Evolutionary conservation across 2,888 invertebrate genomes (phyloP), one percentile per base, ranked within the genome.

Genomic region (Drosophila incognita): DNA sequence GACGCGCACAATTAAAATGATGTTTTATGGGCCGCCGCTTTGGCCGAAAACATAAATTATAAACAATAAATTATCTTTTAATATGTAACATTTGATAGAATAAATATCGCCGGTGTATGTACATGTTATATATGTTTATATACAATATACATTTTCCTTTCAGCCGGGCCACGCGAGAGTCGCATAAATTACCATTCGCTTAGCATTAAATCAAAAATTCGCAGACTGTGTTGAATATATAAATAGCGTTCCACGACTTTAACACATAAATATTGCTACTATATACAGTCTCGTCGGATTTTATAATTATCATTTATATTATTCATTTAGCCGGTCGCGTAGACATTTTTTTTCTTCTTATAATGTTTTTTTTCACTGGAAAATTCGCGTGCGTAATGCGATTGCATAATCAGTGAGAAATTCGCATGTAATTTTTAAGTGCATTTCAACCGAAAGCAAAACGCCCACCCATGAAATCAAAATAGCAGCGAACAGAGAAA

Each of bases 61-160:
- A 73, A 82, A 87, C 85, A 85, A 84, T 88, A 84, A 84, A 83
- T 84, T 88, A 84, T 84, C 66, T 83, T 85, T 87, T 61, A 87
- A 83, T 83, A 87, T 84, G 68, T 82, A 78, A 69, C 65, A 76
- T 76, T 69, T 65, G 70, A 77, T 76, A 77, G 75, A 68, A 86
- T 72, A 65, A 70, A 76, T 66, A 67, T 67, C 63, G 62, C 70
- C 33, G 46, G 35, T 27, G 40, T 38, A 42, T 38, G 18, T 40
- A 33, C 54, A 61, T 27, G 10, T 21, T 49, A 49, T 29, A 51
- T 49, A 35, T 27, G 11, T 21, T 18, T 5, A 13, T 46, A 46
- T 8, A 46, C 8, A 46, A 46, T 46, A 36, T 13, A 67, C 48
- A 69, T 65, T 74, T 78, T 77, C 67, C 58, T 67, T 78, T 69